Percentiles rank a stretch among this genome's conserved stretches.
Conservation (phyloP, 2,113 vertebrate genomes). For the Heptranchias perlo region DNA sequence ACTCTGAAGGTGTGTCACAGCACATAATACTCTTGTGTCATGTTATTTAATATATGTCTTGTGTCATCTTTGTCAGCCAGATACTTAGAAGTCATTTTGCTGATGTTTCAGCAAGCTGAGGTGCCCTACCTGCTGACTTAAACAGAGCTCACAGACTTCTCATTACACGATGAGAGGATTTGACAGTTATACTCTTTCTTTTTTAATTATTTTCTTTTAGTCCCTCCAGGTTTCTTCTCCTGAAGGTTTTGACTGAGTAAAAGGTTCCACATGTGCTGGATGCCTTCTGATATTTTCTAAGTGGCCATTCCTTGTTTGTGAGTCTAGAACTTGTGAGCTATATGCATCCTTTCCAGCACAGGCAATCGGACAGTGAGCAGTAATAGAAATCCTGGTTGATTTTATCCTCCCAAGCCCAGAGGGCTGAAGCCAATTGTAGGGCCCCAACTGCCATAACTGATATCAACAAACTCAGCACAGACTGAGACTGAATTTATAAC, state of each 20-base stretch:
- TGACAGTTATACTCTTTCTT: background rate
- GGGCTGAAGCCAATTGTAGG: background rate
- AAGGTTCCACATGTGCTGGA: background rate
- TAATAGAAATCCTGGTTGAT: background rate
- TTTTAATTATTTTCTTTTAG: background rate
- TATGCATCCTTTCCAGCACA: background rate
- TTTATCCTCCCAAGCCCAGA: background rate
- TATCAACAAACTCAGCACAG: background rate
- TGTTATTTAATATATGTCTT: background rate
- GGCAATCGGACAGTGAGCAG: background rate
- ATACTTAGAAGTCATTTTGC: background rate
- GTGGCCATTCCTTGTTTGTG: background rate
- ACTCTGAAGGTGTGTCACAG: background rate
- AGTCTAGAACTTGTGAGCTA: background rate
- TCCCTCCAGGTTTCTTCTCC: background rate
- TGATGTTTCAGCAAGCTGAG: background rate
- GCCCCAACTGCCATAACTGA: background rate
- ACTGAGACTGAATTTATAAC: background rate
- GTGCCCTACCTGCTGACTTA: background rate
- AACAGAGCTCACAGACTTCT: background rate
- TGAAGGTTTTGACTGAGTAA: background rate
- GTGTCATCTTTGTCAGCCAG: background rate
- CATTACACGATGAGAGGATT: background rate
- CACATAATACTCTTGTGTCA: background rate
- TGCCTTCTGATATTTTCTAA: background rate